Percentiles rank a stretch among this genome's conserved stretches.
These are phyloP conservation scores for Caligus rogercresseyi DNA, from an alignment of 1,140 invertebrate genomes.

Conservation along the genomic window DNA sequence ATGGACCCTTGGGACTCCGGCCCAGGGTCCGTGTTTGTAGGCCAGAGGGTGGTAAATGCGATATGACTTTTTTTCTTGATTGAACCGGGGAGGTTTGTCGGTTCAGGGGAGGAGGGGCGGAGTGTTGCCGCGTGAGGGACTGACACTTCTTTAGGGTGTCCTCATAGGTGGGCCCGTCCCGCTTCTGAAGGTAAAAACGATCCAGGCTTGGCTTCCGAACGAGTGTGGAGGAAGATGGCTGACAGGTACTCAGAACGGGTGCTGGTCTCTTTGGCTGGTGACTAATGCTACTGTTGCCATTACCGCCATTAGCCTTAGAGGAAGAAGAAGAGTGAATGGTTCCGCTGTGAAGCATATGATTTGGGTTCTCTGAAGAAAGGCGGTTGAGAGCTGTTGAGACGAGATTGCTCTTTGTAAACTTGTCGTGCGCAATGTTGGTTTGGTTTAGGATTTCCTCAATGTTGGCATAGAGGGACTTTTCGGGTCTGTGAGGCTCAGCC, in stretches of 20 bases:
- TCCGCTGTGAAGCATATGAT: constrained; percentile 6
- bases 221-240: background rate
- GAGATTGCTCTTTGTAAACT: background rate
- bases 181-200: background rate
- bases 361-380: constrained; percentile 1
- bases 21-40: constrained; percentile 2
- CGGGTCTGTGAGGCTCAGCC: background rate
- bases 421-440: background rate
- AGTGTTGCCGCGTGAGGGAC: constrained; percentile 14
- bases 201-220: constrained; percentile 12
- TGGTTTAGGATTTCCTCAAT: constrained; percentile 5
- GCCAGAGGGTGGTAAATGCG: constrained; percentile 8
- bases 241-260: constrained; percentile 7
- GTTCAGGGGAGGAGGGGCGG: background rate
- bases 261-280: constrained; percentile 10
- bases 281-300: no score
- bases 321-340: background rate
- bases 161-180: constrained; percentile 5
- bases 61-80: constrained; percentile 3
- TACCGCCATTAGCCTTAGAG: background rate
- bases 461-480: constrained; percentile 1
- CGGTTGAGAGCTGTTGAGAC: background rate
- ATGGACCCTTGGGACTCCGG: background rate
- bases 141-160: constrained; percentile 16
- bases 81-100: background rate